Conservation (phyloP, 2,113 vertebrate genomes). For the Notarius lentiginosus region DNA sequence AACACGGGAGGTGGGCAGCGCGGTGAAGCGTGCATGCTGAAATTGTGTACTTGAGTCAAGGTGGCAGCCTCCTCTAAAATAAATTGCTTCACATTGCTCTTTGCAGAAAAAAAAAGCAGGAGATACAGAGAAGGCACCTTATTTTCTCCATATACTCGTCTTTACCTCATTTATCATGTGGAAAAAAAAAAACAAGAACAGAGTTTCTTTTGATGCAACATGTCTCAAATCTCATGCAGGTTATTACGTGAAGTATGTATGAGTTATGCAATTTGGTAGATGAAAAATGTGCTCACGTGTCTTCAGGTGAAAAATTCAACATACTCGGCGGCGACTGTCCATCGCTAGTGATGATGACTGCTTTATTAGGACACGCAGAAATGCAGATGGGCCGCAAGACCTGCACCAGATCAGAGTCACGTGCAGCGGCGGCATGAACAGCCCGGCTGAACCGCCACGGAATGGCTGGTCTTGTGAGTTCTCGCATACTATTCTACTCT, state of each 20-base stretch:
- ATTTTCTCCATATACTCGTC: not conserved
- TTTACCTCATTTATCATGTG: not conserved
- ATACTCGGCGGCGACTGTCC: too few species aligned
- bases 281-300: not conserved
- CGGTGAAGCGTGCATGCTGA: constrained; percentile 8
- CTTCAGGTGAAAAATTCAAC: not conserved
- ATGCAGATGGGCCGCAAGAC: too few species aligned
- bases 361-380: too few species aligned
- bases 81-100: constrained; percentile 23
- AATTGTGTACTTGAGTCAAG: constrained; percentile 20
- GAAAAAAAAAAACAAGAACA: not conserved
- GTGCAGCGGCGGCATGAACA: too few species aligned
- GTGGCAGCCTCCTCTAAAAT: constrained; percentile 17
- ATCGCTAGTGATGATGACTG: too few species aligned
- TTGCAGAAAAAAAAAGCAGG: not conserved
- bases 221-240: not conserved
- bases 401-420: too few species aligned
- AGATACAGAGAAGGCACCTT: not conserved
- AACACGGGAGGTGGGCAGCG: constrained; percentile 33
- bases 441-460: too few species aligned
- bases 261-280: not conserved
- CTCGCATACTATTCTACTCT: too few species aligned
- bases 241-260: not conserved
- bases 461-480: too few species aligned
- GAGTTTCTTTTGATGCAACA: not conserved